Percentiles rank a stretch among this genome's conserved stretches.
phyloP scores from a whole-genome alignment of 1,140 invertebrate genomes.

The Neodiprion pinetum region DNA sequence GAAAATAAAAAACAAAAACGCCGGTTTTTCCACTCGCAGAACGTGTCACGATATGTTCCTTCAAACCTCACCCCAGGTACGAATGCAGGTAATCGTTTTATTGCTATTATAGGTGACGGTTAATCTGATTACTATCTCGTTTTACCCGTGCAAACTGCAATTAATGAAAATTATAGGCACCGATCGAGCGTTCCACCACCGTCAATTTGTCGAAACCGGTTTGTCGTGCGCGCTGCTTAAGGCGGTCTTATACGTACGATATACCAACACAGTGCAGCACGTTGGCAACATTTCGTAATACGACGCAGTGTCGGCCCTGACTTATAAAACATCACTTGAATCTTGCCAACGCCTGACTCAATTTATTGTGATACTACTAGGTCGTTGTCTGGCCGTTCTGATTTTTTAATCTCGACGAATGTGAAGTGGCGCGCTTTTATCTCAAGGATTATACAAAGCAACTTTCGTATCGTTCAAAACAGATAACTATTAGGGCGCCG shows the following conservation, averaged over 20 bases:
- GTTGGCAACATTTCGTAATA: background rate
- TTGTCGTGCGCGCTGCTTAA: background rate
- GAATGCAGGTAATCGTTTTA: background rate
- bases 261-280: background rate
- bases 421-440: no score
- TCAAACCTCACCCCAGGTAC: no score
- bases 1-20: no score
- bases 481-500: no score
- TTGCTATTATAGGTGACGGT: background rate
- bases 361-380: conserved; percentile 8
- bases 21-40: no score
- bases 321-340: conserved; percentile 3
- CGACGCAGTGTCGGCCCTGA: background rate
- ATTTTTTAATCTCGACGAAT: no score
- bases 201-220: background rate
- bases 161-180: background rate
- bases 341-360: background rate
- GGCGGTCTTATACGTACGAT: background rate
- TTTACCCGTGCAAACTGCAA: background rate
- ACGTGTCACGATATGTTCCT: no score
- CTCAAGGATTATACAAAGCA: no score
- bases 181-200: background rate
- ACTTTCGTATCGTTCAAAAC: no score
- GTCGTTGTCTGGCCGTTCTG: background rate
- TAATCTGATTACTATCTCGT: background rate